Conservation (phyloP, 2,888 invertebrate genomes). For the Oscheius sp. region DNA sequence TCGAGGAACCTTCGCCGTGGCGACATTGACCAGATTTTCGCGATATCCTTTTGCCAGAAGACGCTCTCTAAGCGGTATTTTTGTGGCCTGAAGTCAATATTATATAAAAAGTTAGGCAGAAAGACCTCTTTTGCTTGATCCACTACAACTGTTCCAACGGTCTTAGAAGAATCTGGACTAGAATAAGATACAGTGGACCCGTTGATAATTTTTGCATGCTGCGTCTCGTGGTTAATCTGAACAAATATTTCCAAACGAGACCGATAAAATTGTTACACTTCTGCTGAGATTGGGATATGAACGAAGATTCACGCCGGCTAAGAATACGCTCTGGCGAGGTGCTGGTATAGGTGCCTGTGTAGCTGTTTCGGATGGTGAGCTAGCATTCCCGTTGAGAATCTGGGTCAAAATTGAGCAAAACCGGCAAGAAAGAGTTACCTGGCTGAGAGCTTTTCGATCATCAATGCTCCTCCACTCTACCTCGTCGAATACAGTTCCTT, state of each 20-base stretch:
- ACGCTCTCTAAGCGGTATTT: conserved; percentile 32
- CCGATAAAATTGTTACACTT: background rate
- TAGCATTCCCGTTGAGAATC: conserved; percentile 1
- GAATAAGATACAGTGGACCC: background rate
- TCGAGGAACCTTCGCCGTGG: conserved; percentile 41
- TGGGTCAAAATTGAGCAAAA: background rate
- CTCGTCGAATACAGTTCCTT: conserved; percentile 63
- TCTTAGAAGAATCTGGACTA: background rate
- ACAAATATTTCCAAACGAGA: conserved; percentile 1
- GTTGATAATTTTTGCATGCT: background rate
- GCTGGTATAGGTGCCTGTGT: conserved; percentile 10
- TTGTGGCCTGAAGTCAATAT: background rate
- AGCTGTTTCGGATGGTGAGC: conserved; percentile 20
- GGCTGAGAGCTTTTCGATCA: conserved; percentile 56
- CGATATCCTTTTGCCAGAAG: conserved; percentile 50
- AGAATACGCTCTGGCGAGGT: background rate
- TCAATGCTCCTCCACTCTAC: conserved; percentile 66
- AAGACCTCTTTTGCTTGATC: background rate
- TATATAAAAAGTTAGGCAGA: background rate
- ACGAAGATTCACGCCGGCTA: conserved; percentile 6
- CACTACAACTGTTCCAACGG: background rate
- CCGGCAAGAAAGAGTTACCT: conserved; percentile 35
- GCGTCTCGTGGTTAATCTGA: background rate
- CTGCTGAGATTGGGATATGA: conserved; percentile 15
- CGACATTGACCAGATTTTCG: conserved; percentile 44